Evolutionary conservation across 1,140 invertebrate genomes (phyloP).

Genomic region (Drosophila pseudoananassae): DNA sequence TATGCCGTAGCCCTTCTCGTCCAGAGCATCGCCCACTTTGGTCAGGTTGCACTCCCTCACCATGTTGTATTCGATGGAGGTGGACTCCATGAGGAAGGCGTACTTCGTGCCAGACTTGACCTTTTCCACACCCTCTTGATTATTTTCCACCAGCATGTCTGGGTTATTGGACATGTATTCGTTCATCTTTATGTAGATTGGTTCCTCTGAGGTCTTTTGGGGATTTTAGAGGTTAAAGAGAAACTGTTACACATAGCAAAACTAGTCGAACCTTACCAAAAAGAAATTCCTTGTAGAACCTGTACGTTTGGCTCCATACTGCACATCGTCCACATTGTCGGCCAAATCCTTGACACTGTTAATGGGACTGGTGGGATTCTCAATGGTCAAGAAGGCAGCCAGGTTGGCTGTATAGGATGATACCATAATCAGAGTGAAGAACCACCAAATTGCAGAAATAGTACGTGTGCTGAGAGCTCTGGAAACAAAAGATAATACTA

Average conservation of each 20-base stretch:
- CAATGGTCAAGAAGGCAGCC: constrained; percentile 97
- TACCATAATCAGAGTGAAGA: constrained; percentile 97
- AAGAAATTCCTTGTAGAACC: constrained; percentile 95
- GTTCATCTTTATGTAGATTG: constrained; percentile 92
- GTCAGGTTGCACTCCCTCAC: constrained; percentile 92
- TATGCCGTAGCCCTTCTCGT: constrained; percentile 95
- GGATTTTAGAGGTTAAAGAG: neutral
- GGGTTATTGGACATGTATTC: constrained; percentile 89
- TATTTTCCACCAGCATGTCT: constrained; percentile 88
- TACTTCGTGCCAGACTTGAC: constrained; percentile 87
- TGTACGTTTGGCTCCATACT: constrained; percentile 93
- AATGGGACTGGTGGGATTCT: constrained; percentile 91
- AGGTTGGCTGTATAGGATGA: constrained; percentile 98
- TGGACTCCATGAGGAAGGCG: constrained; percentile 95
- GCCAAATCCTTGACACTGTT: constrained; percentile 93
- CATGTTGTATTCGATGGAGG: constrained; percentile 92
- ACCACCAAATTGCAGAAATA: constrained; percentile 95
- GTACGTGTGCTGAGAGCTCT: constrained; percentile 92
- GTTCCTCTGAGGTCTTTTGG: constrained; percentile 87
- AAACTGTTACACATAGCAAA: neutral
- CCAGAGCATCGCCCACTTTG: constrained; percentile 91
- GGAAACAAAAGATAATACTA: constrained; percentile 2
- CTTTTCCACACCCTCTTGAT: constrained; percentile 90
- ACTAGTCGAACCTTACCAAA: constrained; percentile 85
- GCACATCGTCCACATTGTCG: constrained; percentile 88